These are phyloP conservation scores for Rutpela maculata DNA, from an alignment of 2,888 invertebrate species.

Conservation along the genomic window DNA sequence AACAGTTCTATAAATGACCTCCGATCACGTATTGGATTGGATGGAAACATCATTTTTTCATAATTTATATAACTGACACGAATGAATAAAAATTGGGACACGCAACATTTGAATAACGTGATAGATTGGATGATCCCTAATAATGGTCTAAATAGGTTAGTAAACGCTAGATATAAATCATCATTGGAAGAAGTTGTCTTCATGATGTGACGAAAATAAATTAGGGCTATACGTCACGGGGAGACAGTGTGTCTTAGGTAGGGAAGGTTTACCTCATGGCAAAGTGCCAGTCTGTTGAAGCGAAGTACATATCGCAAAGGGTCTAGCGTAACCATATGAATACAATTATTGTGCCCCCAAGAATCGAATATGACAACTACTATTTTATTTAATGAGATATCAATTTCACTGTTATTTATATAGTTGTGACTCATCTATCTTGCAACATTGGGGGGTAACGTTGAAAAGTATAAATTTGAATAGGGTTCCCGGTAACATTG, in stretches of 20 bases:
- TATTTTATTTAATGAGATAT: no score
- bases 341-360: no score
- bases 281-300: neutral
- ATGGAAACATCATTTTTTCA: neutral
- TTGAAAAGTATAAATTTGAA: no score
- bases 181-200: neutral
- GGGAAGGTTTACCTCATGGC: neutral
- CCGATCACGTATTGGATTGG: neutral
- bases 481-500: no score
- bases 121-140: neutral
- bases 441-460: no score
- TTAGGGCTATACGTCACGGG: neutral
- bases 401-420: no score
- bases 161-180: neutral
- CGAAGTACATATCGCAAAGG: neutral
- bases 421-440: no score
- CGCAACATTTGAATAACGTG: neutral
- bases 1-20: neutral
- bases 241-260: neutral
- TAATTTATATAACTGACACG: neutral
- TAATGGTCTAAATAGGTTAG: neutral
- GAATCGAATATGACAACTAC: no score
- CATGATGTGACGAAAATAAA: neutral
- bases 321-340: no score
- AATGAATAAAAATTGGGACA: neutral